Evolutionary conservation across 2,888 invertebrate species (phyloP), one percentile per base, ranked within the genome.

Genomic region (Buathra laborator): DNA sequence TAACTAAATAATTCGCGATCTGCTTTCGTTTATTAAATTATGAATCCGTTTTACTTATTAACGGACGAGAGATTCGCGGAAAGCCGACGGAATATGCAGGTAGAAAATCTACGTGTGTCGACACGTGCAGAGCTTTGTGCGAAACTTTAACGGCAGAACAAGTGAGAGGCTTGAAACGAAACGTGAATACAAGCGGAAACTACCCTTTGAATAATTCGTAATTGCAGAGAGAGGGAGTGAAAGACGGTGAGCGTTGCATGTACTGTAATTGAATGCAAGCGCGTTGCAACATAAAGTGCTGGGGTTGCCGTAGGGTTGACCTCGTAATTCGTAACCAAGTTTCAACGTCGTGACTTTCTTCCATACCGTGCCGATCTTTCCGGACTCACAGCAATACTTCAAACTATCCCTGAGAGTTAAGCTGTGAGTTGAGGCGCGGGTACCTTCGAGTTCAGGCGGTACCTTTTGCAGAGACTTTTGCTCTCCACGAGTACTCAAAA

Each of bases 131-230:
- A 53, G 37, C 37, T 37, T 53, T 53, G 3, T 19, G 16, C 53
- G 7, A 19, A 19, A 53, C 0, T 53, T 9, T 53, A 53, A 53
- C 53, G n/a, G 53, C 53, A 3, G 16, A 53, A 53, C 19, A 53
- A 3, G 53, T 3, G 16, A 6, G 19, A 62, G 7, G 14, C 24
- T 62, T 62, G 10, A 6, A 62, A 59, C 29, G 59, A 24, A 59
- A 19, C 12, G 29, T 24, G 29, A 59, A 62, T 10, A 62, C 62
- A 32, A 32, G 32, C 32, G 32, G 51, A 9, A 59, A 59, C 29
- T 51, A 16, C 29, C 29, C 62, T 62, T 62, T 32, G 59, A 62
- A 62, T 32, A 62, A 62, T 62, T 14, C n/a, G 12, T 62, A 62
- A 62, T 62, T 29, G 24, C 29, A 29, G 62, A 14, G 53, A 9